Conservation (phyloP, 2,113 vertebrate genomes). For the Zootoca vivipara region DNA sequence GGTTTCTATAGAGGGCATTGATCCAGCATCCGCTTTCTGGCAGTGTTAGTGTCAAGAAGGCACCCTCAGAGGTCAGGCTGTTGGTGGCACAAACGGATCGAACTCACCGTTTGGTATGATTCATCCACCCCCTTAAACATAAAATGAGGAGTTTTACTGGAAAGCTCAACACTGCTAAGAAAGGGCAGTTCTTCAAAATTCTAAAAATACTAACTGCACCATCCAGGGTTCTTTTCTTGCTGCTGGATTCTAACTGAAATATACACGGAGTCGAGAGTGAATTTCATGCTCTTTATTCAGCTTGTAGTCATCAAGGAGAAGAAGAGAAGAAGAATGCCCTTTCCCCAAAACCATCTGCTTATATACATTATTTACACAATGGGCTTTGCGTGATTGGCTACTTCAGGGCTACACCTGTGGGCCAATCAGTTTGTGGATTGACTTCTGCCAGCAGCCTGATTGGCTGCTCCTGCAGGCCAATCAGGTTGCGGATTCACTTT, state of each 20-base stretch:
- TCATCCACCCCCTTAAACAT: conserved; percentile 39
- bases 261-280: too few relatives aligned
- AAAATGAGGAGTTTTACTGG: conserved; percentile 31
- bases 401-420: too few relatives aligned
- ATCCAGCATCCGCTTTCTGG: conserved; percentile 29
- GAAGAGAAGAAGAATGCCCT: too few relatives aligned
- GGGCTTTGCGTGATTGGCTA: too few relatives aligned
- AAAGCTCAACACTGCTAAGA: conserved; percentile 57
- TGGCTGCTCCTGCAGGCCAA: too few relatives aligned
- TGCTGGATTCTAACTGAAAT: background rate
- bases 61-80: conserved; percentile 33
- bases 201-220: conserved; percentile 14
- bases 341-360: too few relatives aligned
- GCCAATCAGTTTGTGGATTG: too few relatives aligned
- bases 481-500: too few relatives aligned
- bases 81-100: conserved; percentile 46
- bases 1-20: conserved; percentile 11
- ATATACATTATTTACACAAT: too few relatives aligned
- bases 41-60: conserved; percentile 48
- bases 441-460: too few relatives aligned
- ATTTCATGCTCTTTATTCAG: too few relatives aligned
- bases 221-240: background rate
- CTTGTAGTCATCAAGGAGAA: too few relatives aligned
- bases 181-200: conserved; percentile 6
- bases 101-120: conserved; percentile 56